These are phyloP conservation scores for Corvus cornix DNA, from an alignment of 2,113 vertebrate species.

Conservation along the genomic window DNA sequence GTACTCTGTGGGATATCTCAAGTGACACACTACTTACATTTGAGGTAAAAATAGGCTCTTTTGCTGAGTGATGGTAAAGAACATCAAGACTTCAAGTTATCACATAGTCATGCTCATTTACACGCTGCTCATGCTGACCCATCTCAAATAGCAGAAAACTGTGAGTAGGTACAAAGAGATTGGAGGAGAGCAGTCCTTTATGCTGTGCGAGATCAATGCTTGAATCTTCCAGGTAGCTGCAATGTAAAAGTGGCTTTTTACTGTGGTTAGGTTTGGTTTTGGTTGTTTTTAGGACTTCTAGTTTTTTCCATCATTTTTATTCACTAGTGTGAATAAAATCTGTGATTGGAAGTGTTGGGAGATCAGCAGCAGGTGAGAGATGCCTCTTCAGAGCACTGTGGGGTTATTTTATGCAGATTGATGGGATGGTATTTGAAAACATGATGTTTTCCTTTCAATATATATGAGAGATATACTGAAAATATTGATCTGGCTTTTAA, in stretches of 20 bases:
- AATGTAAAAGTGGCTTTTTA: not conserved
- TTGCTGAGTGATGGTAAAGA: not conserved
- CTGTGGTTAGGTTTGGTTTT: not conserved
- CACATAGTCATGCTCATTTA: not conserved
- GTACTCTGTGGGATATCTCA: slow-evolving; percentile 20
- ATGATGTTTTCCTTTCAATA: not conserved
- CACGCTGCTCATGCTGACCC: not conserved
- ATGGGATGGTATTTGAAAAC: not conserved
- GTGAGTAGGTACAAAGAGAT: not conserved
- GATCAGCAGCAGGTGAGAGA: not conserved
- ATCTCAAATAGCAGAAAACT: not conserved
- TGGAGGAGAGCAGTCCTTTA: not conserved
- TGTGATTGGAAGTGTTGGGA: not conserved
- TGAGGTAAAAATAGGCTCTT: slow-evolving; percentile 46
- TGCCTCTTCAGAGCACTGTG: not conserved
- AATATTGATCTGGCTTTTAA: not conserved
- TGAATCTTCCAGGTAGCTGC: not conserved
- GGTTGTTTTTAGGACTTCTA: not conserved
- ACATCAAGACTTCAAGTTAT: not conserved
- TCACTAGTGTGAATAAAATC: not conserved
- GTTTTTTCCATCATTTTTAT: not conserved
- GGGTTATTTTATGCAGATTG: not conserved
- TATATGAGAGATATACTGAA: not conserved
- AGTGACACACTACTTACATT: slow-evolving; percentile 1
- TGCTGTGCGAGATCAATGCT: not conserved